Percentiles rank a stretch among this genome's conserved stretches.
Evolutionary conservation across 64 coral and sea anemone genomes (phyloP).

Genomic region (Dendrophyllia cribrosa): DNA sequence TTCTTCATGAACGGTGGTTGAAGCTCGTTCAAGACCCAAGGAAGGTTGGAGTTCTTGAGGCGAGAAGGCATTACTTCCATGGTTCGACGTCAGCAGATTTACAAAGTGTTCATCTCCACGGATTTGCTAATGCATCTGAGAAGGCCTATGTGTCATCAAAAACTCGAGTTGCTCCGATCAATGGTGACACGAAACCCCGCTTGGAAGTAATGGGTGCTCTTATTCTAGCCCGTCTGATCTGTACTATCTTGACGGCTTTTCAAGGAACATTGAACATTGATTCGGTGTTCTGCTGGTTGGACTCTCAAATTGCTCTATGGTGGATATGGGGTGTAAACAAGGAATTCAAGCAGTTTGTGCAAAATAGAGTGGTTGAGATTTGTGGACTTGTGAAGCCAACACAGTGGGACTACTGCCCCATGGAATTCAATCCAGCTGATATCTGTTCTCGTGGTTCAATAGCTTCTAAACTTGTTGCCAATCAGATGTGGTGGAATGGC

Average conservation of each 20-base stretch:
- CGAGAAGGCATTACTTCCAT: neutral
- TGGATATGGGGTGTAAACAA: slow-evolving; percentile 31
- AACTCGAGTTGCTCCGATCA: too few species aligned
- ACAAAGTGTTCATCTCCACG: too few species aligned
- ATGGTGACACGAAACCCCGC: too few species aligned
- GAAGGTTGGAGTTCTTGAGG: neutral
- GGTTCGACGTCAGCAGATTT: slow-evolving; percentile 14
- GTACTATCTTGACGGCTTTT: slow-evolving; percentile 39
- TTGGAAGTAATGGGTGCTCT: too few species aligned
- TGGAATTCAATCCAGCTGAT: slow-evolving; percentile 50
- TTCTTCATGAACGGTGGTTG: slow-evolving; percentile 31
- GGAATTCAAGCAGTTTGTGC: slow-evolving; percentile 61
- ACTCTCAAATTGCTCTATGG: too few species aligned
- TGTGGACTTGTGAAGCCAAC: neutral
- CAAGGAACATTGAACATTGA: too few species aligned
- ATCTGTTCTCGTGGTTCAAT: slow-evolving; percentile 56
- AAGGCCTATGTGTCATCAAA: too few species aligned
- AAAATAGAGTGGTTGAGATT: slow-evolving; percentile 56
- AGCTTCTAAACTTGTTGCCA: slow-evolving; percentile 25
- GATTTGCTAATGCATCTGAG: slow-evolving; percentile 37
- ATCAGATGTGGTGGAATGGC: slow-evolving; percentile 53
- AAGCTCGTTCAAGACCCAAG: neutral
- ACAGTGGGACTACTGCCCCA: slow-evolving; percentile 5
- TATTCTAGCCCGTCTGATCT: slow-evolving; percentile 24
- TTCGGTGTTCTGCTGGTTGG: too few species aligned